These are phyloP conservation scores for Conistra vaccinii DNA, from an alignment of 2,888 invertebrate genomes.

Conservation along the genomic window DNA sequence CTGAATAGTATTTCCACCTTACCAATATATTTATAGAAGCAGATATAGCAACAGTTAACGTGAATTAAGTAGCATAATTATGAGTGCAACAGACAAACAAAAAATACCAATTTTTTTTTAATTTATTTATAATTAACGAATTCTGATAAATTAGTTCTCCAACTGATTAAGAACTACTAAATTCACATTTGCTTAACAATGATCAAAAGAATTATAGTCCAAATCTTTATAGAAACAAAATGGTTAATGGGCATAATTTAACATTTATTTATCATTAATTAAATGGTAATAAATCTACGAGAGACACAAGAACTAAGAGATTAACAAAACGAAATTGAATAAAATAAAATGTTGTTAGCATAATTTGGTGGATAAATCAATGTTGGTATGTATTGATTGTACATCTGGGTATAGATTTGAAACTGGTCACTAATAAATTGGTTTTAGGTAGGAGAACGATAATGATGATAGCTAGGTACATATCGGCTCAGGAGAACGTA, in stretches of 20 bases:
- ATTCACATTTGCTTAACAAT: constrained; percentile 34
- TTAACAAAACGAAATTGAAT: constrained; percentile 21
- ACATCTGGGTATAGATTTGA: too few species aligned
- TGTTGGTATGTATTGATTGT: too few species aligned
- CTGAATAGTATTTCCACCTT: not conserved
- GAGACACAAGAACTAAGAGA: not conserved
- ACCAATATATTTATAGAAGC: constrained; percentile 7
- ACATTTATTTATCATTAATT: constrained; percentile 35
- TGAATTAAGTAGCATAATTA: not conserved
- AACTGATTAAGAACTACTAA: constrained; percentile 31
- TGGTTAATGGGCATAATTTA: constrained; percentile 31
- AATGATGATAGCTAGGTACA: too few species aligned
- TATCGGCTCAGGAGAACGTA: too few species aligned
- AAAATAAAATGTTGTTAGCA: not conserved
- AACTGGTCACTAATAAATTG: too few species aligned
- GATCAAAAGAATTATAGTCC: constrained; percentile 18
- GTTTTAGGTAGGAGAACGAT: too few species aligned
- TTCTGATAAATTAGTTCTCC: constrained; percentile 24
- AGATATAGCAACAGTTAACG: not conserved
- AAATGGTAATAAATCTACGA: constrained; percentile 32
- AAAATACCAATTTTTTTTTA: constrained; percentile 18
- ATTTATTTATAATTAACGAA: constrained; percentile 7
- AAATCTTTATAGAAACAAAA: constrained; percentile 30
- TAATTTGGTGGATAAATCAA: not conserved
- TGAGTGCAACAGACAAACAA: constrained; percentile 8